Base-by-base conservation (phyloP, 2,113 vertebrate genomes). In the Lycocorax pyrrhopterus region DNA sequence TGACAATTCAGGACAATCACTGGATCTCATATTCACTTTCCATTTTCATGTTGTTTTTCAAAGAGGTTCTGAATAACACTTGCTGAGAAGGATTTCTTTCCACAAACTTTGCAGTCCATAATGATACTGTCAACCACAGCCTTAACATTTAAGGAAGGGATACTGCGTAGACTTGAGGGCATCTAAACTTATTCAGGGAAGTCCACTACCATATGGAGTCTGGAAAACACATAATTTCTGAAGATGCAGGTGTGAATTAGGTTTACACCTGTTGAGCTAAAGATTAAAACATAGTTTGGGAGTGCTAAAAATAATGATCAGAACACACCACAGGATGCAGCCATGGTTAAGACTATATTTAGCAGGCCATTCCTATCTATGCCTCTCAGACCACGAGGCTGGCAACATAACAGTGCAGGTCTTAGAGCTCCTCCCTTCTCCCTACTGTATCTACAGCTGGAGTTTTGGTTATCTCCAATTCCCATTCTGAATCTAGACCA, bases 1-100 rank as follows among this genome's bases (percentile, higher is more conserved):
- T 90, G 90, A 84, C 79, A 92, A 41, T 73, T 88, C 72, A 90
- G 51, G 82, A 84, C 85, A 88, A 80, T 90, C 51, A 51, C 29
- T 58, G 55, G 72, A 92, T 93, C 37, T 46, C 44, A 46, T 86
- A 60, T 68, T 93, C 7, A 1, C 41, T 76, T 58, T 59, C 13
- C 26, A 84, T 79, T 92, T 92, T 90, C 55, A 76, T 53, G 53
- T 33, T 68, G 19, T 49, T 91, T 93, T 96, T 92, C 51, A 49
- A 64, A 82, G 59, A 58, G 10, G 17, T 29, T 91, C 32, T 87
- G 60, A 32, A 9, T 85, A 58, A 62, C 11, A 20, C 39, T 72
- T 68, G 32, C 78, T 0, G 1, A 80, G 53, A 52, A 87, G 46
- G 20, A 86, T 85, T 92, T 87, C 33, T 89, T 71, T 58, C 32